Base-by-base conservation (phyloP, 2,113 vertebrate genomes). In the western clawed frog (Xenopus tropicalis) region DNA sequence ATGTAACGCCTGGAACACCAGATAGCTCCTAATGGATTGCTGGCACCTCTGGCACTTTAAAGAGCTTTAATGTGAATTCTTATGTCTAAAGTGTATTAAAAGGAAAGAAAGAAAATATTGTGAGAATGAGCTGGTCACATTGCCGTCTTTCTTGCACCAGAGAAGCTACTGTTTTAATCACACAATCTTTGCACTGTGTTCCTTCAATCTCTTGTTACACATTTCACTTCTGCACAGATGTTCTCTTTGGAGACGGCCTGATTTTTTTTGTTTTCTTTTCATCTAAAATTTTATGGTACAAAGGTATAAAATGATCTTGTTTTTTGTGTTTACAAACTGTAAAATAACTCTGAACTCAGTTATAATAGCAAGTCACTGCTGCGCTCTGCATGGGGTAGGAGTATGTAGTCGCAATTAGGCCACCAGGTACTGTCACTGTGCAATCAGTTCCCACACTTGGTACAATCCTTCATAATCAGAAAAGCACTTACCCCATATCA, bases 131-230 rank as follows among this genome's bases (percentile, higher is more conserved):
- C 43, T 23, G 21, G 57, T 24, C 21, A 42, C 19, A n/a, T 65
- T 51, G 16, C 64, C 37, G 14, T 48, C 20, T 66, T 66, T 43
- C 21, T 23, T 12, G 29, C 12, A 24, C 23, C 7, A 51, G 25
- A 69, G 24, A 62, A n/a, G 44, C 65, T 74, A 62, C 43, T 56
- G 46, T 69, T 14, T 68, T 42, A 23, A 42, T 68, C 21, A 37
- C 68, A 21, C 52, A 25, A 42, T 52, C 43, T 74, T 69, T 69
- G 65, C 72, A 74, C 65, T 69, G 72, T 73, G 62, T 73, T 65
- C n/a, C 10, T 11, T 65, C 4, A 48, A 48, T 48, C 3, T 8
- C 46, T 54, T n/a, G 19, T 54, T 54, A 20, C 12, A 61, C n/a
- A 21, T 61, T 61, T 24, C 58, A 12, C 22, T 24, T 61, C 11